These are phyloP conservation scores for Phrynosoma blainvillii DNA, from an alignment of 2,113 vertebrate genomes.

Conservation along the genomic window DNA sequence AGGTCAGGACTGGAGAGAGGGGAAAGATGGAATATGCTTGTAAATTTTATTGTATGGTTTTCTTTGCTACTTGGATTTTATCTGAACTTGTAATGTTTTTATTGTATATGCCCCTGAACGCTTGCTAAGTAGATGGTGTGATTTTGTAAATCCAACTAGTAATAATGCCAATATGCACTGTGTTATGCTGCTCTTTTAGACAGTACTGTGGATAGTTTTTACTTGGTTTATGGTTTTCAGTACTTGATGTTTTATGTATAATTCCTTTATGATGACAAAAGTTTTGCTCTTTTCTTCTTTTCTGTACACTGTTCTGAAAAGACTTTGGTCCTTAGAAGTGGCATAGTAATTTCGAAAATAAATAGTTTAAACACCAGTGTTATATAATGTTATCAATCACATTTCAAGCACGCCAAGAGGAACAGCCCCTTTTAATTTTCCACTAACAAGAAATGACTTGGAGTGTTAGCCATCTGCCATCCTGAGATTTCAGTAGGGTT, in stretches of 20 bases:
- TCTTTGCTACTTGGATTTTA: too few species aligned
- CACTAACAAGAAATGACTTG: neutral
- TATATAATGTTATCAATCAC: neutral
- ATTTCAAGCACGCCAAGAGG: neutral
- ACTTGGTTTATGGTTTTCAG: neutral
- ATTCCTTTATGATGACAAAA: neutral
- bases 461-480: neutral
- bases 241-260: neutral
- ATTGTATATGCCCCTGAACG: too few species aligned
- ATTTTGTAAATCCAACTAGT: too few species aligned
- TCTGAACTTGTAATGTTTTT: too few species aligned
- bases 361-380: neutral
- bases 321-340: neutral
- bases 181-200: too few species aligned
- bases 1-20: too few species aligned
- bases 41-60: too few species aligned
- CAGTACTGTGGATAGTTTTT: neutral
- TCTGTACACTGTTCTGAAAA: neutral
- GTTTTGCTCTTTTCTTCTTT: neutral
- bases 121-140: too few species aligned
- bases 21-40: too few species aligned
- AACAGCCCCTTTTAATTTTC: neutral
- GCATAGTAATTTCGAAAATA: neutral
- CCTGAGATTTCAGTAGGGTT: neutral
- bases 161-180: too few species aligned